Conservation (phyloP, 1,140 invertebrate species). For the Stegodyphus mimosarum region DNA sequence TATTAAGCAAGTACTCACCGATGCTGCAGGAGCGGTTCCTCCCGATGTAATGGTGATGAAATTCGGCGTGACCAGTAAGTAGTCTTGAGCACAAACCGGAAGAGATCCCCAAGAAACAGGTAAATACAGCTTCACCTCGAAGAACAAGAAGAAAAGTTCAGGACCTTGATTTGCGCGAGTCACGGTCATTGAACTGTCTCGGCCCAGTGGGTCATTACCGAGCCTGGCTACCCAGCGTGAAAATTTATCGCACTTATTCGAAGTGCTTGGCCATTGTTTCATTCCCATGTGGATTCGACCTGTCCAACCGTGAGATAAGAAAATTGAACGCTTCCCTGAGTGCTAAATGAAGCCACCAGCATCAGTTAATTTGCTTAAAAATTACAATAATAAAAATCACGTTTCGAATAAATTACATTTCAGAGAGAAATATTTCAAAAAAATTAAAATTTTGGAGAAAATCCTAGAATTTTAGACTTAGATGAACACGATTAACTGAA, state of each 20-base stretch:
- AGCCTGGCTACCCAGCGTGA: not conserved
- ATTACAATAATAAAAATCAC: too few species aligned
- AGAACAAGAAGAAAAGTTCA: constrained; percentile 44
- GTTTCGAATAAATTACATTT: too few species aligned
- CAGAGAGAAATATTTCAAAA: too few species aligned
- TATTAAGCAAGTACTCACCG: not conserved
- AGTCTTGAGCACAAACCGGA: constrained; percentile 1
- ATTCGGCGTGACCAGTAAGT: constrained; percentile 4
- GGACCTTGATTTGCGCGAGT: constrained; percentile 36
- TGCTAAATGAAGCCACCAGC: too few species aligned
- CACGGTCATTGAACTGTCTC: constrained; percentile 47
- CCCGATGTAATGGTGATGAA: not conserved
- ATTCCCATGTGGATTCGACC: too few species aligned
- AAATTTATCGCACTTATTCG: constrained; percentile 7
- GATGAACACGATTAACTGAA: too few species aligned
- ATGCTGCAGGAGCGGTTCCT: not conserved
- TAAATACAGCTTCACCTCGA: constrained; percentile 43
- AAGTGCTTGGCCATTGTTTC: not conserved
- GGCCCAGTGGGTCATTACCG: constrained; percentile 34
- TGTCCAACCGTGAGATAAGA: too few species aligned
- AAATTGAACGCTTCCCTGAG: too few species aligned
- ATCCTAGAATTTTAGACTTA: too few species aligned
- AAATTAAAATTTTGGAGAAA: too few species aligned
- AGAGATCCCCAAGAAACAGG: constrained; percentile 14
- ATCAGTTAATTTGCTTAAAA: too few species aligned